Evolutionary conservation across 2,797 vertebrate species (phyloP), one percentile per base, ranked within the genome.

Genomic region (Bradypodion pumilum): DNA sequence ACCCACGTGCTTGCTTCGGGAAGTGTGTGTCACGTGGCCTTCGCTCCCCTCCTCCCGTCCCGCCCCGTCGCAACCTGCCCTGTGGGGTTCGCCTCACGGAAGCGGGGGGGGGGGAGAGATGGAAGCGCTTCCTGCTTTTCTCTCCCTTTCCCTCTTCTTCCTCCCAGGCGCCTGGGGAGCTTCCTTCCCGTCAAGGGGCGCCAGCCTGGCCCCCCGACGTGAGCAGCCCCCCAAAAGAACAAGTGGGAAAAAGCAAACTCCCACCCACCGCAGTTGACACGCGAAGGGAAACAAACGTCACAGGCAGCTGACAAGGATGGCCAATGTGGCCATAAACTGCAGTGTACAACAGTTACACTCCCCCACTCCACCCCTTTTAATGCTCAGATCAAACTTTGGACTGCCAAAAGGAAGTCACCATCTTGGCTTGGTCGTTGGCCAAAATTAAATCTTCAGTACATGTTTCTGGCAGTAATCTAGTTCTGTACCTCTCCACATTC

Each of bases 31-130:
- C 90, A 87, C 86, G 69, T 63, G 62, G 84, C 29, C 78, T 92
- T 25, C 27, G 44, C 21, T 19, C 52, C 52, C 52, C 21, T 19
- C 52, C 21, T 19, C 52, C 52, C 52, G 21, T 19, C 52, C 52
- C 52, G 5, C 13, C 90, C 86, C 86, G 88, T 88, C 90, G 90
- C 73, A 94, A 94, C 81, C 78, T 82, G 90, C n/a, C n/a, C n/a
- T 56, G 52, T 78, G 37, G 60, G 32, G 70, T 78, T 92, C 81
- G 70, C 83, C 88, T 87, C 86, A 89, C 40, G 32, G 90, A 84
- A 87, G n/a, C n/a, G n/a, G n/a, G n/a, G n/a, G n/a, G n/a, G 85
- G 85, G 91, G 92, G 89, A 92, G 0, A n/a, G n/a, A n/a, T n/a
- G 3, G 59, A 35, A 83, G 79, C 1, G 3, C 83, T 89, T 90